Base-by-base conservation (phyloP, 2,797 vertebrate species). In the Argya squamiceps region DNA sequence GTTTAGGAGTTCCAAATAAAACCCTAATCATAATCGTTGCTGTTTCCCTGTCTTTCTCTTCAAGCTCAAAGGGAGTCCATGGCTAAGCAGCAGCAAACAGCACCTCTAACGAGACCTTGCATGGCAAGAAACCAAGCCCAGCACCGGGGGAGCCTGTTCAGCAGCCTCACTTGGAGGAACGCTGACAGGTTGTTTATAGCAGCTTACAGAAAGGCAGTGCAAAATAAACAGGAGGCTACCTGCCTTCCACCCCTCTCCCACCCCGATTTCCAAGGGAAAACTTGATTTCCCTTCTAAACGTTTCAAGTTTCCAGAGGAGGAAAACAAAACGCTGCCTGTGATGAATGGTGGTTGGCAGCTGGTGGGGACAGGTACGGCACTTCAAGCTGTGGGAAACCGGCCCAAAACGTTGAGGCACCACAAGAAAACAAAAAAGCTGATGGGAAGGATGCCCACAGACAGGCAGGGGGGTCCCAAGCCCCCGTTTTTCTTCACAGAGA, bases 1-100 rank as follows among this genome's bases (percentile, higher is more conserved):
- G 27, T 53, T 81, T 9, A 58, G 43, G 59, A 73, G 82, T 7
- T 90, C 71, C 76, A 58, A 81, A 93, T 75, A 89, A 96, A 93
- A 67, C 84, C 79, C 55, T 91, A 23, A 84, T 89, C 74, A 87
- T 14, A 53, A 69, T n/a, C 15, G 67, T 32, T 84, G 87, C 63
- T 75, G 29, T 89, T 96, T 91, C 44, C 67, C 64, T 55, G 63
- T 75, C 91, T 91, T 44, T 76, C 76, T 88, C 89, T 91, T 62
- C 79, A 39, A 79, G 79, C 89, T 85, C 73, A 4, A 62, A 75
- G 84, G 79, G 82, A 91, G 80, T 17, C 89, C 79, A 4, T 2
- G 82, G 92, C 83, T 78, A 65, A 90, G 69, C 79, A 92, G 91
- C 73, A 92, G 77, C 87, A 94, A 94, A 62, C 71, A 73, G 53